These are phyloP conservation scores for Hippocampus mohnikei DNA, from an alignment of 2,113 vertebrate genomes.

Conservation along the genomic window DNA sequence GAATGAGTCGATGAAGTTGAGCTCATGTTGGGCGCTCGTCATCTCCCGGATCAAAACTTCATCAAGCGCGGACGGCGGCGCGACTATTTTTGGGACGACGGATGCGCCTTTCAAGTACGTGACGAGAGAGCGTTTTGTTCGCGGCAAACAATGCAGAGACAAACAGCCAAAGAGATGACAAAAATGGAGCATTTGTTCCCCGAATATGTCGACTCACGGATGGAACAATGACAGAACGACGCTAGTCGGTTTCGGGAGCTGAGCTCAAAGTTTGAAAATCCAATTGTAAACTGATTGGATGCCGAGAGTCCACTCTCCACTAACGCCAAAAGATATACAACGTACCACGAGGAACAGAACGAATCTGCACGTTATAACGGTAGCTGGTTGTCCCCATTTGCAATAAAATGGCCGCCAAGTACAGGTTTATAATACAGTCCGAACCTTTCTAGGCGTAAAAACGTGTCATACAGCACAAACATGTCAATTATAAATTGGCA, in stretches of 20 bases:
- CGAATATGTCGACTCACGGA: neutral
- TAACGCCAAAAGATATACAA: too few species aligned
- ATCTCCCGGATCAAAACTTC: slow-evolving; percentile 18
- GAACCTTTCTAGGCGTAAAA: too few species aligned
- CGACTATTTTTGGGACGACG: slow-evolving; percentile 53
- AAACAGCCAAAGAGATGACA: slow-evolving; percentile 20
- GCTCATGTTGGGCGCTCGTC: slow-evolving; percentile 17
- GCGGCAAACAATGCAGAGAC: slow-evolving; percentile 9
- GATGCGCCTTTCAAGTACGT: slow-evolving; percentile 58
- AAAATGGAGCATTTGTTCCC: neutral
- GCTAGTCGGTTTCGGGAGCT: neutral
- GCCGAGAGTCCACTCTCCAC: too few species aligned
- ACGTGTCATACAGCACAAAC: too few species aligned
- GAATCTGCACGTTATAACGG: too few species aligned
- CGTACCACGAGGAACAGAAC: too few species aligned
- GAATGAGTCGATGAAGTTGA: too few species aligned
- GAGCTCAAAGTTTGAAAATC: neutral
- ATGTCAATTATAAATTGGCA: too few species aligned
- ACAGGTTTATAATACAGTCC: too few species aligned
- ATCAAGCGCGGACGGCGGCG: slow-evolving; percentile 26
- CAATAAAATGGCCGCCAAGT: too few species aligned
- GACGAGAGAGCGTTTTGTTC: slow-evolving; percentile 54
- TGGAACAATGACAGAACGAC: neutral
- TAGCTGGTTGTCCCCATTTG: too few species aligned
- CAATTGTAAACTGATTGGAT: too few species aligned